These are phyloP conservation scores for Hirtodrosophila confusa DNA, from an alignment of 2,888 invertebrate genomes.

Conservation along the genomic window DNA sequence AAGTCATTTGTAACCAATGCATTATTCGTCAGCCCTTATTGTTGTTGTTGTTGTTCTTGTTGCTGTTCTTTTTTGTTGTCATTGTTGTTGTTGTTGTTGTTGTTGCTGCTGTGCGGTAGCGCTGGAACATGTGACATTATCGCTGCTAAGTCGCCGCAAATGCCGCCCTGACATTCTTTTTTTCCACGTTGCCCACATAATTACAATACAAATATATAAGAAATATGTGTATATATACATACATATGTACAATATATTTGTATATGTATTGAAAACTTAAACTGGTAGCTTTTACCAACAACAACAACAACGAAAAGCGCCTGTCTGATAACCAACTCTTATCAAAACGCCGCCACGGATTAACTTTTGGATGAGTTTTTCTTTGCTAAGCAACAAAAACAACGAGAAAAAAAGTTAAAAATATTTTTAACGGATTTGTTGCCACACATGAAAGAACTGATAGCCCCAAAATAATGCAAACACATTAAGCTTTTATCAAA, in stretches of 20 bases:
- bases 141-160: conserved; percentile 66
- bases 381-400: conserved; percentile 36
- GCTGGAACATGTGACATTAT: conserved; percentile 71
- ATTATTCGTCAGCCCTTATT: conserved; percentile 14
- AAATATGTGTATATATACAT: neutral
- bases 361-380: conserved; percentile 68
- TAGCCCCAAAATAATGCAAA: conserved; percentile 38
- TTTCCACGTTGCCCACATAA: conserved; percentile 50
- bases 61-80: conserved; percentile 21
- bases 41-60: conserved; percentile 17
- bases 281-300: conserved; percentile 36
- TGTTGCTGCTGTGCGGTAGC: conserved; percentile 41
- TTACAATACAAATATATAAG: conserved; percentile 52
- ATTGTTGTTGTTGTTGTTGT: conserved; percentile 11
- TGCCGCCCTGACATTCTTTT: conserved; percentile 64
- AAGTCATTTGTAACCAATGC: conserved; percentile 58
- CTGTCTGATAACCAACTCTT: conserved; percentile 60
- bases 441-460: conserved; percentile 23
- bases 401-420: conserved; percentile 3
- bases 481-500: conserved; percentile 42
- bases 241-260: conserved; percentile 21
- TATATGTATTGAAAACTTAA: conserved; percentile 21
- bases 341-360: conserved; percentile 63
- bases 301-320: conserved; percentile 31
- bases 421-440: conserved; percentile 3